Evolutionary conservation across 2,797 vertebrate genomes (phyloP), one percentile per base, ranked within the genome.

Genomic region (Rhyacichthys aspro): DNA sequence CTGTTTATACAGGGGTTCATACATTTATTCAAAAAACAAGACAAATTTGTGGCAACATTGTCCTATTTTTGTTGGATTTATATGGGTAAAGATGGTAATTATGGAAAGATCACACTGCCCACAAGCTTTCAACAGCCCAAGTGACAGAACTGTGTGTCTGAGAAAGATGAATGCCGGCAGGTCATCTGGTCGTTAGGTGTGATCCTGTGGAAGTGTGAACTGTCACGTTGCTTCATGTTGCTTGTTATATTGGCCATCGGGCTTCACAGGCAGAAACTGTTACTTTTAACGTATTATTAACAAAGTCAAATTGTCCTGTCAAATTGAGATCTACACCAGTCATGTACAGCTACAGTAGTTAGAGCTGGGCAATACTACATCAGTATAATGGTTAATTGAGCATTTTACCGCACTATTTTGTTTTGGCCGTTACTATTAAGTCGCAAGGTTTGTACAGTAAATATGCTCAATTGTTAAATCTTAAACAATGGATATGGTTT

Each of bases 171-270:
- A 52, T 17, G 56, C 11, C n/a, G 32, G 15, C 47, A 32, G 49
- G 46, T 70, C 46, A 36, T 59, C 41, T 43, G 39, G 16, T 50
- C 8, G 11, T 38, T 8, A 53, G 10, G 50, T 60, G 55, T 64
- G 50, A 70, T 34, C 19, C 16, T 49, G 59, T 60, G 17, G 9
- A 70, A 34, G 56, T 68, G 64, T 64, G 49, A 72, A 61, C 43
- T 61, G 37, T 74, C 55, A 64, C 52, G 37, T 5, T 39, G 52
- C 47, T 48, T 39, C 59, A 48, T 64, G 56, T 59, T 37, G 46
- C 43, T 52, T 42, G 9, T 42, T 14, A 41, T 48, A 37, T 11
- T 32, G 12, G 8, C 37, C 23, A 41, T 14, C 39, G 47, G 43
- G 18, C 9, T 3, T 49, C 41, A 43, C 17, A 46, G 18, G 14